Conservation (phyloP, 2,113 vertebrate species). For the Pitta sordida region DNA sequence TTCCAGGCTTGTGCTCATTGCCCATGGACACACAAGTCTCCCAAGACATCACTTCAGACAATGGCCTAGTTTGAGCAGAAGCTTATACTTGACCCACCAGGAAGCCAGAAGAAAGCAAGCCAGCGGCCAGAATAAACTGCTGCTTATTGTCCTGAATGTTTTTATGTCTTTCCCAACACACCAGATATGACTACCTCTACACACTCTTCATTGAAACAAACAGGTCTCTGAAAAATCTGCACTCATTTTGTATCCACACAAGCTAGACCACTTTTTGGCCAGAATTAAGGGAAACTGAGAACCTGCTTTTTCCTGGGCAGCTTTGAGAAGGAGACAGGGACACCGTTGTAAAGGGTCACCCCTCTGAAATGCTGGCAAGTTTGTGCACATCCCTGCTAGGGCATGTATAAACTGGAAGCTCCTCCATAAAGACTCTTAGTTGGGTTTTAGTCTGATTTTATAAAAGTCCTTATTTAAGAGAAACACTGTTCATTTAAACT, state of each 20-base stretch:
- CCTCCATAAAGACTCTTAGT: neutral
- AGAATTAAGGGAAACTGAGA: neutral
- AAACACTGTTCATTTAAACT: neutral
- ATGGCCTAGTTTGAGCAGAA: neutral
- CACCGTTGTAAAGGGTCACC: accelerated
- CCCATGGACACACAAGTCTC: neutral
- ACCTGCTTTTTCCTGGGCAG: neutral
- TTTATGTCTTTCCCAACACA: neutral
- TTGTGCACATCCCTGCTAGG: neutral
- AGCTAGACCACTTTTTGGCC: neutral
- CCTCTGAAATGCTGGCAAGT: neutral
- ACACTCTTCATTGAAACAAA: neutral
- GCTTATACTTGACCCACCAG: neutral
- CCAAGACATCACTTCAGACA: neutral
- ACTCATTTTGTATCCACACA: neutral
- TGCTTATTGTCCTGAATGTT: neutral
- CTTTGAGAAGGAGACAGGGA: neutral
- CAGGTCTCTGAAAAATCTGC: neutral
- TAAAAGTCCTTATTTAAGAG: neutral
- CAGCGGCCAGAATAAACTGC: neutral
- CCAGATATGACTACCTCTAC: neutral
- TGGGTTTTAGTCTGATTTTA: neutral
- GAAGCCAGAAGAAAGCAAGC: neutral
- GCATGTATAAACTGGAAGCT: neutral
- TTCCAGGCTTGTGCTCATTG: neutral